These are phyloP conservation scores for Champsocephalus esox DNA, from an alignment of 2,797 vertebrate genomes.

Conservation along the genomic window DNA sequence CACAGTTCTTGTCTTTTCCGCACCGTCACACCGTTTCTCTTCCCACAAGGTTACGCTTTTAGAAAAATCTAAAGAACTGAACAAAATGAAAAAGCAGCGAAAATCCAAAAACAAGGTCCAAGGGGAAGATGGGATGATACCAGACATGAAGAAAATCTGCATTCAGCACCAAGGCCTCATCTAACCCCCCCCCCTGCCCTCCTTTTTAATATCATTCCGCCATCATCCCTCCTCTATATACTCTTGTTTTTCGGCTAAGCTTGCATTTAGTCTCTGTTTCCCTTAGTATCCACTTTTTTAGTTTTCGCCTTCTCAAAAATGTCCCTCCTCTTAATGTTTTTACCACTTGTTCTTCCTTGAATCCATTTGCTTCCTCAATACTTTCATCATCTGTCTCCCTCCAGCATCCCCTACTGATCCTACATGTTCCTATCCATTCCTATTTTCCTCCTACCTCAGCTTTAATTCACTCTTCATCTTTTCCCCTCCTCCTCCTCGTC, in stretches of 20 bases:
- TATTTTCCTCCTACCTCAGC: constrained; percentile 17
- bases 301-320: too few species aligned
- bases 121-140: background rate
- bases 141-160: background rate
- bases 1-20: too few species aligned
- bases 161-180: constrained; percentile 32
- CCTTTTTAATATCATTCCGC: constrained; percentile 11
- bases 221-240: constrained; percentile 25
- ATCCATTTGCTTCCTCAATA: background rate
- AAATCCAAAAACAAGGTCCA: background rate
- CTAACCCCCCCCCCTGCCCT: constrained; percentile 4
- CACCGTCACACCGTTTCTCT: background rate
- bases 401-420: constrained; percentile 23
- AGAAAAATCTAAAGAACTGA: background rate
- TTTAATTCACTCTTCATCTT: constrained; percentile 53
- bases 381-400: constrained; percentile 9
- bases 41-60: background rate
- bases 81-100: background rate
- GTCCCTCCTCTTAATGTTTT: background rate
- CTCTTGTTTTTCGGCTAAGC: too few species aligned
- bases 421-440: constrained; percentile 25
- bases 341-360: background rate
- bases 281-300: constrained; percentile 4
- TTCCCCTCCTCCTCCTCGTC: constrained; percentile 36
- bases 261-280: constrained; percentile 16